These are phyloP conservation scores for Papilio polyxenes DNA, from an alignment of 1,140 invertebrate species.

Conservation along the genomic window DNA sequence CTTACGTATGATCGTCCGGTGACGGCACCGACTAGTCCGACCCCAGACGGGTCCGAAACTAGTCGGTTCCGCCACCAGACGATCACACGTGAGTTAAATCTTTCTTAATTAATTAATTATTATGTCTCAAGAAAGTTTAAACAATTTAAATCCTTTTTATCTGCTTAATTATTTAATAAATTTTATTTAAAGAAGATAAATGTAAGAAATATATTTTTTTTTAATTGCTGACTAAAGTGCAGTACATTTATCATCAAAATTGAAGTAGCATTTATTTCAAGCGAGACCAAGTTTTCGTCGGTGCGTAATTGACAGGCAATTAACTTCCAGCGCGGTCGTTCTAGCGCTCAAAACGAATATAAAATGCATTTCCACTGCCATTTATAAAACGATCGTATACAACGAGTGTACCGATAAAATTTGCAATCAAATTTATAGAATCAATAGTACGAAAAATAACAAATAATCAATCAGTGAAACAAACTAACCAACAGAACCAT, in stretches of 20 bases:
- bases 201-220: neutral
- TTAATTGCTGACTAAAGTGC: neutral
- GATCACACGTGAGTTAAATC: too few relatives aligned
- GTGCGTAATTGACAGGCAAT: constrained; percentile 45
- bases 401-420: neutral
- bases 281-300: neutral
- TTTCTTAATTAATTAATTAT: too few relatives aligned
- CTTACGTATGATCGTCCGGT: too few relatives aligned
- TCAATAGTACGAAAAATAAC: neutral
- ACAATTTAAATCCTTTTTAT: too few relatives aligned
- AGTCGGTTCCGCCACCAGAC: too few relatives aligned
- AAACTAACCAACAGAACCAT: neutral
- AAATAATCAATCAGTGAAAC: neutral
- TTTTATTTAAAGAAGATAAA: neutral
- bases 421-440: neutral
- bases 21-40: too few relatives aligned
- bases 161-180: too few relatives aligned
- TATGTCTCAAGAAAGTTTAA: too few relatives aligned
- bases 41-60: too few relatives aligned
- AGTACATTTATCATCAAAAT: neutral
- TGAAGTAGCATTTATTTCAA: neutral
- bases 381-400: neutral
- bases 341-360: constrained; percentile 22
- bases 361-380: neutral
- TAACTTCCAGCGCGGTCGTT: constrained; percentile 37